Evolutionary conservation across 2,797 vertebrate genomes (phyloP), one percentile per base, ranked within the genome.

Genomic region (Erethizon dorsatum): DNA sequence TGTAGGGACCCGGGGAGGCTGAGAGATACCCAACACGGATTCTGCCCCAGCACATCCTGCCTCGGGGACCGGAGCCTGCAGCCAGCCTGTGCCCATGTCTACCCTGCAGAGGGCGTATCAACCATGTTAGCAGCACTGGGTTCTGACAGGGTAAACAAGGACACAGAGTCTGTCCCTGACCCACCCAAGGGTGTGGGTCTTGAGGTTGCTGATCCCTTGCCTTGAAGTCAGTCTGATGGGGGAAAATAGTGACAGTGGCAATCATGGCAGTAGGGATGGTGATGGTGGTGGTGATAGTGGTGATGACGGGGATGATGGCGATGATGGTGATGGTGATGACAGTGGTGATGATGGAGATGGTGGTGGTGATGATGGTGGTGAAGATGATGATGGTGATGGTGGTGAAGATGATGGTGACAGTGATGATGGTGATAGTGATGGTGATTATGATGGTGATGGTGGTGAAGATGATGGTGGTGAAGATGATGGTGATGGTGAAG

Each of bases 341-440:
- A 8, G 0, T 31, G 37, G 4, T 31, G 9, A 0, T 24, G 28
- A 2, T 33, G 20, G 1, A 12, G 26, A 1, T 15, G 56, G 1
- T 45, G 86, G 0, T 52, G 33, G 4, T 37, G 33, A 4, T 20
- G 31, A 2, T 69, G 71, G 1, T 45, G 12, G 8, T 50, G 20
- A 9, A 9, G 7, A 1, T 10, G 71, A 1, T 41, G 37, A 41
- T 41, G 37, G 37, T 41, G 37, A 41, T 41, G 37, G 37, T 41
- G 37, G 37, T 41, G 2, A 41, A 41, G 37, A 41, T 41, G 37
- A 41, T 41, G 37, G 37, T 41, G 37, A 41, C 2, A 31, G 20
- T 61, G 56, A 3, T 5, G 2, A 8, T 9, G 8, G 15, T 45
- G 56, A 0, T 17, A 6, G 1, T 31, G 61, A 11, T 17, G 83